phyloP scores from a whole-genome alignment of 2,888 invertebrate species.

The Muschampia plurimacula region DNA sequence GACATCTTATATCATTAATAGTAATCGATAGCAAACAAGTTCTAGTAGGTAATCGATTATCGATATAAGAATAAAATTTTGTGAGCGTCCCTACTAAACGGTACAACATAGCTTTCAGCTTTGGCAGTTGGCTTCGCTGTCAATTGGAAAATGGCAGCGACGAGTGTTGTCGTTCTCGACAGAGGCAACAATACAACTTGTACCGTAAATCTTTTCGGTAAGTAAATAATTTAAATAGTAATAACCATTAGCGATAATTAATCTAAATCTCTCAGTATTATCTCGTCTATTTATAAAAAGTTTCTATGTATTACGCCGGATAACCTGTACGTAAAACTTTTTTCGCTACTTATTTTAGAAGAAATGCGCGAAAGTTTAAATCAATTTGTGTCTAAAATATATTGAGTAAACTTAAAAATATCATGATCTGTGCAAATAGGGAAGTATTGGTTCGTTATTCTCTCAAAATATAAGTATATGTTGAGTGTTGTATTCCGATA shows the following conservation, averaged over 20 bases:
- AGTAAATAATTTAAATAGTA: conserved; percentile 65
- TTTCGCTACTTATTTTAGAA: conserved; percentile 62
- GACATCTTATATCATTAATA: background rate
- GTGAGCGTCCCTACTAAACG: conserved; percentile 43
- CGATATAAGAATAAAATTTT: conserved; percentile 25
- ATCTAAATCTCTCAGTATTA: background rate
- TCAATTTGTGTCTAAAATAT: conserved; percentile 50
- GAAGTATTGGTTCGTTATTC: background rate
- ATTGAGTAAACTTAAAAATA: background rate
- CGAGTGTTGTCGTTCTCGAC: conserved; percentile 97
- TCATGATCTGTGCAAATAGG: background rate
- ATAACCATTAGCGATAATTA: background rate
- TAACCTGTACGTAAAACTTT: conserved; percentile 67
- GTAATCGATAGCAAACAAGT: background rate
- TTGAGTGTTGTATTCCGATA: conserved; percentile 23
- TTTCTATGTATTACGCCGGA: conserved; percentile 50
- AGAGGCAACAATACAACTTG: conserved; percentile 98
- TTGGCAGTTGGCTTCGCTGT: conserved; percentile 79
- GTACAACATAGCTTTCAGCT: conserved; percentile 36
- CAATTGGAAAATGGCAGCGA: conserved; percentile 91
- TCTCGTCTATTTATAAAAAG: background rate
- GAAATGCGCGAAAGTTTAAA: conserved; percentile 78
- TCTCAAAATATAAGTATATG: conserved; percentile 8
- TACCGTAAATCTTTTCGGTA: conserved; percentile 98
- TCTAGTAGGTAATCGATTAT: conserved; percentile 8